A percentile compares a stretch with the other conserved stretches of the same genome.
Evolutionary conservation across 1,140 invertebrate genomes (phyloP).

Genomic region (Nixonia krombeini): DNA sequence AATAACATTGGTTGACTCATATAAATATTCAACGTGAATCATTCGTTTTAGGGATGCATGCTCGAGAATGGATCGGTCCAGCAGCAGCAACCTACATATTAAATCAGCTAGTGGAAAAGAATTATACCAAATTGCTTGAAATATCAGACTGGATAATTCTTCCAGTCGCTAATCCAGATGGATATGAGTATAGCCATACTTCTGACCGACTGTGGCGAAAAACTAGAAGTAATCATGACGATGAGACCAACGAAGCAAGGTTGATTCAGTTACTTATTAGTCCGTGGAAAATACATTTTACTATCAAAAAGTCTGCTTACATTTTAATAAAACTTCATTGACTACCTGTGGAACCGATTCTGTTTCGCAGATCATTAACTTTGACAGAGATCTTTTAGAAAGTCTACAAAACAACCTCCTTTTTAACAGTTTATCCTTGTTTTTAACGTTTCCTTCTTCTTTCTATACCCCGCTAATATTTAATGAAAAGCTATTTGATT

Average conservation of each 20-base stretch:
- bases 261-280: slow-evolving; percentile 26
- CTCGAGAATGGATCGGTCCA: slow-evolving; percentile 92
- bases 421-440: too few relatives aligned
- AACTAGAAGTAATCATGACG: slow-evolving; percentile 76
- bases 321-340: too few relatives aligned
- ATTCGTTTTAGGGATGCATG: slow-evolving; percentile 84
- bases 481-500: too few relatives aligned
- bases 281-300: slow-evolving; percentile 10
- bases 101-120: slow-evolving; percentile 83
- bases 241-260: slow-evolving; percentile 59
- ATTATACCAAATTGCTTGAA: slow-evolving; percentile 79
- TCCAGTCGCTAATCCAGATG: slow-evolving; percentile 88
- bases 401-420: too few relatives aligned
- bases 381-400: too few relatives aligned
- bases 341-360: too few relatives aligned
- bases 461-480: too few relatives aligned
- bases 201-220: slow-evolving; percentile 87
- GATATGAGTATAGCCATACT: slow-evolving; percentile 86
- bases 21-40: background rate
- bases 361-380: too few relatives aligned
- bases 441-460: too few relatives aligned
- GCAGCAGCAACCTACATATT: slow-evolving; percentile 88
- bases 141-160: slow-evolving; percentile 87
- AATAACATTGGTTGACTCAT: background rate
- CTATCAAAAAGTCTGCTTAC: too few relatives aligned